These are phyloP conservation scores for Macaria notata DNA, from an alignment of 2,888 invertebrate genomes.

Conservation along the genomic window DNA sequence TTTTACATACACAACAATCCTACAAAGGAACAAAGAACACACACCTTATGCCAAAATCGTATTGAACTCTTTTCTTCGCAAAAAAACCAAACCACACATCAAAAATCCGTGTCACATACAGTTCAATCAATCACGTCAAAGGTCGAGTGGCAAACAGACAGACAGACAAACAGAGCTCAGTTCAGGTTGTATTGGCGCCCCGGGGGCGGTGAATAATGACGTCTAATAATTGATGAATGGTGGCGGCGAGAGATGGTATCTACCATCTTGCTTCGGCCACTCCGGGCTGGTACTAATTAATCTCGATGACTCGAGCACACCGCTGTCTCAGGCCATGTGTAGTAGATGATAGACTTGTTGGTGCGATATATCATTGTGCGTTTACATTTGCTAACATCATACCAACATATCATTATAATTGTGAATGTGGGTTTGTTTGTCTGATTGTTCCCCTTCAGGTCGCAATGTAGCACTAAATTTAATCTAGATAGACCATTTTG, in stretches of 20 bases:
- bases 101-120: too few species aligned
- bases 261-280: not conserved
- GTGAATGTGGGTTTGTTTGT: too few species aligned
- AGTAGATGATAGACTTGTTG: too few species aligned
- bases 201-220: constrained; percentile 61
- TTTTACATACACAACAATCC: too few species aligned
- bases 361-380: too few species aligned
- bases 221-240: constrained; percentile 75
- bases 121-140: not conserved
- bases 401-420: too few species aligned
- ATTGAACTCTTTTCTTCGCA: constrained; percentile 11
- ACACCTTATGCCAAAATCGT: not conserved
- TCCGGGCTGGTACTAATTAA: constrained; percentile 61
- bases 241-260: constrained; percentile 29
- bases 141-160: constrained; percentile 3
- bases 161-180: not conserved
- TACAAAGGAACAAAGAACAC: too few species aligned
- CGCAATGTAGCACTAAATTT: too few species aligned
- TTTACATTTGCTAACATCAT: too few species aligned
- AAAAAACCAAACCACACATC: not conserved
- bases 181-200: not conserved
- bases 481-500: too few species aligned
- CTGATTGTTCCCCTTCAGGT: too few species aligned
- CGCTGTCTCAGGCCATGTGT: constrained; percentile 22
- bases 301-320: constrained; percentile 56